Conservation (phyloP, 2,888 invertebrate genomes). For the Nephrotoma guestfalica region DNA sequence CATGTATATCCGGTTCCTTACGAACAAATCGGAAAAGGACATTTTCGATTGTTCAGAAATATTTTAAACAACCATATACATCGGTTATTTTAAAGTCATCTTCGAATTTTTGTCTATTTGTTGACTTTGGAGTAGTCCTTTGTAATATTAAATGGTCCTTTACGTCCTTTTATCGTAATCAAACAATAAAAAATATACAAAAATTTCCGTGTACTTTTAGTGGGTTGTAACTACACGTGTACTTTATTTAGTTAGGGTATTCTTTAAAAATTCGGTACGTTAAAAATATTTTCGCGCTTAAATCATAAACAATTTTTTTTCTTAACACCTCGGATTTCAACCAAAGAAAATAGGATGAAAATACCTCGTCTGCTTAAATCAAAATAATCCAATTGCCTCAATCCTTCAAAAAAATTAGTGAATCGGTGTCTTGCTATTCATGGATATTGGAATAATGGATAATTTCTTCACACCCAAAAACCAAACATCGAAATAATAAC, state of each 20-base stretch:
- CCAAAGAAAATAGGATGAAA: not conserved
- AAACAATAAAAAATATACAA: not conserved
- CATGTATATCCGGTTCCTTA: not conserved
- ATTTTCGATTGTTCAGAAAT: not conserved
- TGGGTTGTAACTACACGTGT: not conserved
- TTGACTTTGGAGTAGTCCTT: not conserved
- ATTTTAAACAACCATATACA: not conserved
- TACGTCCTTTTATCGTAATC: not conserved
- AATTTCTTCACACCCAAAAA: not conserved
- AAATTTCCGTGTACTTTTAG: not conserved
- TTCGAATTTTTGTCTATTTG: not conserved
- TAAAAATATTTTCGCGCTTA: not conserved
- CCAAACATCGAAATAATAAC: not conserved
- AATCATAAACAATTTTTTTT: not conserved
- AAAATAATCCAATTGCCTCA: not conserved
- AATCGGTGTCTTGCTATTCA: not conserved
- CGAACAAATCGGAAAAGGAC: not conserved
- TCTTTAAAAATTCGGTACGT: not conserved
- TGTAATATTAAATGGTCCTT: not conserved
- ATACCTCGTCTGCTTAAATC: not conserved
- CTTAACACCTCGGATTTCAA: not conserved
- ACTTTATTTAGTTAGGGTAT: not conserved
- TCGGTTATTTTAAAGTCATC: not conserved
- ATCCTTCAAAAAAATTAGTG: not conserved
- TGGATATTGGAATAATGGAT: not conserved